Percentiles rank a stretch among this genome's conserved stretches.
These are phyloP conservation scores for Bufo bufo DNA, from an alignment of 2,113 vertebrate genomes.

Conservation along the genomic window DNA sequence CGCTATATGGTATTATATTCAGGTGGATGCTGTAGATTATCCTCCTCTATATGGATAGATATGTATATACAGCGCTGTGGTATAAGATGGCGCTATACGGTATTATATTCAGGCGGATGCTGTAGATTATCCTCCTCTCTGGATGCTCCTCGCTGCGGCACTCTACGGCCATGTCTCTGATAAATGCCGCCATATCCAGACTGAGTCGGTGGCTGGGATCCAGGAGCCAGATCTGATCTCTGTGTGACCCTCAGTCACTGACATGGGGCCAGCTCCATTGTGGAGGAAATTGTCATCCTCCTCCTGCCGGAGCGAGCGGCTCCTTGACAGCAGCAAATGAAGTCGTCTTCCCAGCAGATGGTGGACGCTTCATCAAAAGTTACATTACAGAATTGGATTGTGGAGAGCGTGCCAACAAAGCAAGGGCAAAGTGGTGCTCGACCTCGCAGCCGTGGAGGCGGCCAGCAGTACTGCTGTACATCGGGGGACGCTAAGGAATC, in stretches of 20 bases:
- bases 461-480: background rate
- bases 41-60: too few species aligned
- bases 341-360: conserved; percentile 33
- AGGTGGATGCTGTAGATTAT: too few species aligned
- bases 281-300: background rate
- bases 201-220: background rate
- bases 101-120: too few species aligned
- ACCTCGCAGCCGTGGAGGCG: background rate
- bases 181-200: background rate
- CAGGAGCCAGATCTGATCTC: background rate
- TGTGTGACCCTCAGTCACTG: background rate
- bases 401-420: background rate
- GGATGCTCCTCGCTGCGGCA: background rate
- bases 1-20: too few species aligned
- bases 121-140: background rate
- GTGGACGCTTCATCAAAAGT: conserved; percentile 38
- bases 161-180: background rate
- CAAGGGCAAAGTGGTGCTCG: conserved; percentile 5
- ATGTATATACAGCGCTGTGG: too few species aligned
- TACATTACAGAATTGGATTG: conserved; percentile 37
- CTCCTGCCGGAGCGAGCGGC: background rate
- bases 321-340: conserved; percentile 38
- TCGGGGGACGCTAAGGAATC: background rate
- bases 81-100: too few species aligned
- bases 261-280: background rate